Evolutionary conservation across 2,113 vertebrate genomes (phyloP), one percentile per base, ranked within the genome.

Genomic region (Proteles cristata): DNA sequence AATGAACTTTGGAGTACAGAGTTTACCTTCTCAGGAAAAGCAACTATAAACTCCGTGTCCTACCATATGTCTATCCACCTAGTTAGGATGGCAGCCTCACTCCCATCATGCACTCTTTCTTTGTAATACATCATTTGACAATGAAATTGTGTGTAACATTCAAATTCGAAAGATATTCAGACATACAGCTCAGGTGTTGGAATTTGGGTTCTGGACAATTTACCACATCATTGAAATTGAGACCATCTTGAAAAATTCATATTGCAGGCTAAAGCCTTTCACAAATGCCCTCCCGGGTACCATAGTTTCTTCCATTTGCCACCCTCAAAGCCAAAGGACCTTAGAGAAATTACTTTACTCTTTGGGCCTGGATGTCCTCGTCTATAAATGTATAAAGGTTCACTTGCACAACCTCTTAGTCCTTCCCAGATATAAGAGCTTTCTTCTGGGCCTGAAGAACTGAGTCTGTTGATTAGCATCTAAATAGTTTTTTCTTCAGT

Each of bases 401-500:
- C 77, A 63, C 12, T 25, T 55, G 88, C 65, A 79, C 63, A 31
- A 87, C 15, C n/a, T 71, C 33, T 28, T 48, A 58, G 7, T 95
- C 25, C 26, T 89, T 84, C 11, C 7, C 23, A 76, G 4, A 90
- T 69, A 65, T 83, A 39, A 90, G 74, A 16, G 25, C 85, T 79
- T 63, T 93, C 33, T 95, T 90, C 21, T 76, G 81, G 63, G 23
- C 28, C 71, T 88, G 31, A 83, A 50, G 48, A 5, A 33, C 48
- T 88, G 35, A 33, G 3, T 87, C 11, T 81, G 4, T 66, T 91
- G 50, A 43, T 35, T 33, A 92, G 2, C 35, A 82, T 79, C 53
- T 90, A 79, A 93, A 93, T 71, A 23, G 39, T 5, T 88, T 58
- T 73, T 43, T 87, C 15, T 90, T 88, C n/a, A 73, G 6, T 88